Conservation (phyloP, 2,113 vertebrate genomes). For the Kobus ellipsiprymnus region DNA sequence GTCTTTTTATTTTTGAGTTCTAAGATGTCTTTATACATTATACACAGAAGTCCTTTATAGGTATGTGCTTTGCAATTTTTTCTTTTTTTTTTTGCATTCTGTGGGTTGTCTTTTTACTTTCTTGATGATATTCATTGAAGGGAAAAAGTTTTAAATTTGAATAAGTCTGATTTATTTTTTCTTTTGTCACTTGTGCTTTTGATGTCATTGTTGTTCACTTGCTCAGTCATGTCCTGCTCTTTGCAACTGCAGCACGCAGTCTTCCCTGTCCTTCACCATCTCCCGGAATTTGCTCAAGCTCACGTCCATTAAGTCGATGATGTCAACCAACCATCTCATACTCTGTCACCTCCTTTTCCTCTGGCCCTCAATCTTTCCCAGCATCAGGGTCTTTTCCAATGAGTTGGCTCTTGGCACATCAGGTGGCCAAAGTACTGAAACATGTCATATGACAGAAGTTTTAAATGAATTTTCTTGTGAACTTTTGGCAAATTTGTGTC, state of each 20-base stretch:
- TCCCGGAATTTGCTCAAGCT: not conserved
- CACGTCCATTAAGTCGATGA: not conserved
- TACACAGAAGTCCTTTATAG: not conserved
- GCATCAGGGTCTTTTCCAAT: not conserved
- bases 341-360: not conserved
- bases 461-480: not conserved
- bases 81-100: not conserved
- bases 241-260: not conserved
- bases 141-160: not conserved
- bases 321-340: not conserved
- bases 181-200: not conserved
- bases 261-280: not conserved
- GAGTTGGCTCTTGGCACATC: not conserved
- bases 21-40: not conserved
- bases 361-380: not conserved
- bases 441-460: not conserved
- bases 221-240: not conserved
- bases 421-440: not conserved
- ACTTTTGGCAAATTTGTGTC: not conserved
- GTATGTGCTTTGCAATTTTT: not conserved
- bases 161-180: not conserved
- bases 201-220: not conserved
- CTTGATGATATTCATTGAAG: not conserved
- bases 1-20: not conserved
- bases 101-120: not conserved